A percentile compares a stretch with the other conserved stretches of the same genome.
These are phyloP conservation scores for Gnathonemus longibarbis DNA, from an alignment of 2,113 vertebrate genomes.

Conservation along the genomic window DNA sequence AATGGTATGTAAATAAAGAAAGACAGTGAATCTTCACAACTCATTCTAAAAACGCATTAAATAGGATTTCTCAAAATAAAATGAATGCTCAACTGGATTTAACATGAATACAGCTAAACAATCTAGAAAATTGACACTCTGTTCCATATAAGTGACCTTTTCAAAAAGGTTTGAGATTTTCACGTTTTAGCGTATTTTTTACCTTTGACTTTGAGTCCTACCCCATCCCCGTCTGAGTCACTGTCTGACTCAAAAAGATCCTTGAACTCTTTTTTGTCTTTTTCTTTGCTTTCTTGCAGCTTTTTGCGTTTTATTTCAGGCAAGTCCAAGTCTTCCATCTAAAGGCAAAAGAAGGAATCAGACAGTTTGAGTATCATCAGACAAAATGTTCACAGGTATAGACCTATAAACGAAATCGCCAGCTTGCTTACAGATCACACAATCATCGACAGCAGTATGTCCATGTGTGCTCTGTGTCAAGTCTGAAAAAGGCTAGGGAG, in stretches of 20 bases:
- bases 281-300: slow-evolving; percentile 64
- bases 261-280: slow-evolving; percentile 83
- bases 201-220: slow-evolving; percentile 14
- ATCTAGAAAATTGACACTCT: background rate
- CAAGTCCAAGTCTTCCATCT: slow-evolving; percentile 89
- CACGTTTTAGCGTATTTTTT: background rate
- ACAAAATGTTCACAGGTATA: background rate
- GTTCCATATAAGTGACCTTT: background rate
- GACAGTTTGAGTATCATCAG: background rate
- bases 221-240: slow-evolving; percentile 48
- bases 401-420: background rate
- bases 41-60: background rate
- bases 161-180: background rate
- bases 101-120: background rate
- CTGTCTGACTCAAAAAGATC: slow-evolving; percentile 81
- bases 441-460: background rate
- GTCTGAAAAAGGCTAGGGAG: background rate
- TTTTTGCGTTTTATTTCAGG: slow-evolving; percentile 85
- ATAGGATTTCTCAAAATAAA: background rate
- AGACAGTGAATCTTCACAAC: background rate
- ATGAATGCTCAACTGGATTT: background rate
- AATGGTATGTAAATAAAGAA: background rate
- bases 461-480: background rate
- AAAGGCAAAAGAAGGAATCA: background rate
- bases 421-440: background rate